Conservation (phyloP, 2,113 vertebrate genomes). For the Vulpes lagopus region DNA sequence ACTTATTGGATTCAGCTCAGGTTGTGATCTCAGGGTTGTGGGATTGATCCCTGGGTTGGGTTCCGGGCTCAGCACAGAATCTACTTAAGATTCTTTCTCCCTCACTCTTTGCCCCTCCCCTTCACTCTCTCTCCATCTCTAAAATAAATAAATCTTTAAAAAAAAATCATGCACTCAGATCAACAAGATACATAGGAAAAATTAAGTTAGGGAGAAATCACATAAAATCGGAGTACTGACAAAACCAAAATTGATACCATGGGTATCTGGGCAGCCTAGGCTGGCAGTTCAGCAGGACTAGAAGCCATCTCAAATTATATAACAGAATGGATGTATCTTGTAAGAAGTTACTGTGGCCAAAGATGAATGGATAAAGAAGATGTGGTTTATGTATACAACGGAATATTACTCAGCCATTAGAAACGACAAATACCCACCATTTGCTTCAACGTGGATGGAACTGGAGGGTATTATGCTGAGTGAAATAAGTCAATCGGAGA, state of each 20-base stretch:
- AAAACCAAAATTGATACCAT: background rate
- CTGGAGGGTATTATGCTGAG: no score
- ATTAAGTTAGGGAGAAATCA: constrained; percentile 11
- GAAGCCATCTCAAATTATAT: background rate
- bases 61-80: background rate
- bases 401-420: no score
- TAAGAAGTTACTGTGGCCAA: no score
- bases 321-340: no score
- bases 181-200: background rate
- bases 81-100: background rate
- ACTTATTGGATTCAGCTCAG: background rate
- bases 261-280: background rate
- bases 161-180: background rate
- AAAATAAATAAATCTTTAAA: background rate
- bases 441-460: no score
- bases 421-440: no score
- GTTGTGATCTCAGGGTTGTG: background rate
- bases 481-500: no score
- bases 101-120: background rate
- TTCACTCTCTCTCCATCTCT: background rate
- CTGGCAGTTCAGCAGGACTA: background rate
- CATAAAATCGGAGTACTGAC: background rate
- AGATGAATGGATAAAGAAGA: no score
- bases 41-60: background rate
- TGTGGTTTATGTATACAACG: no score